Percentiles rank a stretch among this genome's conserved stretches.
phyloP scores from a whole-genome alignment of 1,140 invertebrate genomes.

The Heliothis subflexa region DNA sequence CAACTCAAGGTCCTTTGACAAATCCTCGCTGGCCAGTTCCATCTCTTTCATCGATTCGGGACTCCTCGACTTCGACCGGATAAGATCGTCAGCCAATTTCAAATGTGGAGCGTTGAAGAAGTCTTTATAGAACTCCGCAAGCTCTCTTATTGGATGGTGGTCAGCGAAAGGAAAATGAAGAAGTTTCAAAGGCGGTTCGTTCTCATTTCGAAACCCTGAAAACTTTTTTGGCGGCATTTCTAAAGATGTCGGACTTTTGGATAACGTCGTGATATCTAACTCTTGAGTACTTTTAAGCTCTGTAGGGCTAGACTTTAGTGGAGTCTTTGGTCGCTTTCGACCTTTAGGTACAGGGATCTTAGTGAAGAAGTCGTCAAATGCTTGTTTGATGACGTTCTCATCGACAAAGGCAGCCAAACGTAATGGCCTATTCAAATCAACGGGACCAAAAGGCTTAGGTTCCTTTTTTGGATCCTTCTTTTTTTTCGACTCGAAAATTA shows the following conservation, averaged over 20 bases:
- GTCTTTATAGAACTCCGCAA: conserved; percentile 82
- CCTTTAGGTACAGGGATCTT: conserved; percentile 74
- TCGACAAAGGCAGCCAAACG: conserved; percentile 78
- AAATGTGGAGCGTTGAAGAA: conserved; percentile 82
- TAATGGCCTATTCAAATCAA: conserved; percentile 78
- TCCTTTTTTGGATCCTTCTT: conserved; percentile 72
- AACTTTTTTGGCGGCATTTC: conserved; percentile 81
- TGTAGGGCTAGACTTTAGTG: conserved; percentile 54
- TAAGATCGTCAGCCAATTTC: conserved; percentile 67
- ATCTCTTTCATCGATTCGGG: conserved; percentile 60
- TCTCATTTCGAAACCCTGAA: conserved; percentile 73
- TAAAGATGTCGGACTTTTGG: conserved; percentile 76
- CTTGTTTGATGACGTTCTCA: conserved; percentile 66
- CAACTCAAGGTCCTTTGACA: conserved; percentile 73
- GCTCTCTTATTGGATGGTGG: conserved; percentile 78
- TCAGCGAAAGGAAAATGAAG: conserved; percentile 80
- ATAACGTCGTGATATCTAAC: conserved; percentile 63
- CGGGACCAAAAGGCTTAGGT: conserved; percentile 57
- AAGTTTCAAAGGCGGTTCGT: conserved; percentile 77
- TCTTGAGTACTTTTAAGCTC: conserved; percentile 75
- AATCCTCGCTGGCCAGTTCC: conserved; percentile 66
- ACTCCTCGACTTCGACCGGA: conserved; percentile 52
- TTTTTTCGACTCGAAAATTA: conserved; percentile 85
- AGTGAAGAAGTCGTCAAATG: conserved; percentile 73
- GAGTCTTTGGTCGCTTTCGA: conserved; percentile 48